Base-by-base conservation (phyloP, 2,888 invertebrate genomes). In the Cryptocheilus praepositus region DNA sequence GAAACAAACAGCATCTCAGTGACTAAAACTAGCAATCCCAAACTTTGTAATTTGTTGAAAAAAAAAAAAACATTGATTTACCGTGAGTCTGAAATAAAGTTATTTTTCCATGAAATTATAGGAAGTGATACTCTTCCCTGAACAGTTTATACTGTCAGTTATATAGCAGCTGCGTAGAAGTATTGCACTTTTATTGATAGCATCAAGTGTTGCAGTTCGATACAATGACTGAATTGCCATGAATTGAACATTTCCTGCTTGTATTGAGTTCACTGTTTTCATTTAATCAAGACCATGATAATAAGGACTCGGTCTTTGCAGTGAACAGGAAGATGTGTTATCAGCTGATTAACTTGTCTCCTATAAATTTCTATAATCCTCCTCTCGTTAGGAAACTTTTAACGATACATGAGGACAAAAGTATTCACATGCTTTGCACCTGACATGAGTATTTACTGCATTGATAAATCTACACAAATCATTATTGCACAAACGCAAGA, bases 1-100 rank as follows among this genome's bases (percentile, higher is more conserved):
- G 61, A 63, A 74, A 62, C 73, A 68, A 66, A 60, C 73, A 71
- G 28, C 64, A 72, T 77, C 74, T 64, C 73, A 76, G 73, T 80
- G 76, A 73, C 62, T 76, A 76, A 70, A 77, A 67, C 71, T 80
- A 82, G 78, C 70, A 73, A 78, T 76, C 79, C 76, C 76, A 73
- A 79, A 80, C 76, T 81, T 81, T 83, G 83, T 83, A 83, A 82
- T 72, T 80, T 79, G 73, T 77, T 67, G 57, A 73, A 65, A 67
- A 65, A 46, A 45, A 59, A 52, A 54, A 62, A 63, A 36, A 36
- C 36, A 49, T 46, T 44, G 36, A 64, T 51, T 46, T n/a, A 73
- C 71, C 70, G 67, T 72, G 56, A 79, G 70, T 70, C 67, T 79
- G 58, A 82, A 84, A 83, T 84, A 84, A 84, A 83, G 77, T 79